Evolutionary conservation across 2,888 invertebrate species (phyloP).

Genomic region (Pterostichus madidus): DNA sequence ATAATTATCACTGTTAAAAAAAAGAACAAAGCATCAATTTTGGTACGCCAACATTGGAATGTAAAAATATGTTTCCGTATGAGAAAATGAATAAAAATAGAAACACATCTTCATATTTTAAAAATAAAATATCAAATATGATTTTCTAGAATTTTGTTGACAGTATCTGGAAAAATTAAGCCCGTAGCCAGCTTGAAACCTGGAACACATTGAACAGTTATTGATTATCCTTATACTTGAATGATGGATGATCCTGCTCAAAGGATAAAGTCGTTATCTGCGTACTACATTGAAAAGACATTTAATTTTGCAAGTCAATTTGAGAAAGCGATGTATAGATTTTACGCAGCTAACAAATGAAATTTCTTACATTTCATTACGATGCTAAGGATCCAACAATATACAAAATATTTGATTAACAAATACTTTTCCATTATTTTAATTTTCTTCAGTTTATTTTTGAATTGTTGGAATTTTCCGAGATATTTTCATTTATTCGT

Average conservation of each 20-base stretch:
- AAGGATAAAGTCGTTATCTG: conserved; percentile 52
- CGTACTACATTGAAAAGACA: conserved; percentile 49
- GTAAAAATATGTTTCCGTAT: no score
- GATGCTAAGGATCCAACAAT: background rate
- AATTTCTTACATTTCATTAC: conserved; percentile 27
- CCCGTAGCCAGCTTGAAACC: conserved; percentile 1
- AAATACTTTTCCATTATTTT: background rate
- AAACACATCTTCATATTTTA: no score
- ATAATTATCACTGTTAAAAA: no score
- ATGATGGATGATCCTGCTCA: conserved; percentile 49
- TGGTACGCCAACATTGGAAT: no score
- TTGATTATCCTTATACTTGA: conserved; percentile 45
- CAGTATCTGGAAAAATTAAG: conserved; percentile 32
- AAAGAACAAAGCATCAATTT: no score
- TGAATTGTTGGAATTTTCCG: background rate
- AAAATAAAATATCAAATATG: background rate
- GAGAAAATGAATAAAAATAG: no score
- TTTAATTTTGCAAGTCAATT: conserved; percentile 38
- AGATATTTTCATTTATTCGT: background rate
- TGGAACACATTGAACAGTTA: conserved; percentile 41
- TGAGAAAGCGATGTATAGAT: conserved; percentile 26
- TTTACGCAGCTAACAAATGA: conserved; percentile 4
- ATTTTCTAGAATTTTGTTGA: conserved; percentile 14
- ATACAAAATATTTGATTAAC: conserved; percentile 5
- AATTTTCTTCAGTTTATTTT: background rate